Evolutionary conservation across 2,888 invertebrate species (phyloP).

Genomic region (Drosophila mulleri): DNA sequence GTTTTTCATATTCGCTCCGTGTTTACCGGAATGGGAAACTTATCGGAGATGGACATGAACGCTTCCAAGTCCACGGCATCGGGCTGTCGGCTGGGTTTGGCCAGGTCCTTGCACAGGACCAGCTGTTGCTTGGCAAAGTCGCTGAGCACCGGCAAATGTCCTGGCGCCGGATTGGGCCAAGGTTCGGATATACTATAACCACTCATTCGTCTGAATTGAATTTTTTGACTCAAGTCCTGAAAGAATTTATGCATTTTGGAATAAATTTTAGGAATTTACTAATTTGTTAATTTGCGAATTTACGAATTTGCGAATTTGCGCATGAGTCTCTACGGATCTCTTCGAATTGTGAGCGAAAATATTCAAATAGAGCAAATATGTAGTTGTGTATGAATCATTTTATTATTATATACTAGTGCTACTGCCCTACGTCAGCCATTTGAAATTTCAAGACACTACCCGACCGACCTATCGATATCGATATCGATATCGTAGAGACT

Average conservation of each 20-base stretch:
- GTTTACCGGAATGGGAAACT: constrained; percentile 72
- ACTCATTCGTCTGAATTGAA: neutral
- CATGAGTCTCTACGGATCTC: too few relatives aligned
- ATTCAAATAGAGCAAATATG: too few relatives aligned
- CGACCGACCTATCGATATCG: too few relatives aligned
- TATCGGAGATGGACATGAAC: constrained; percentile 65
- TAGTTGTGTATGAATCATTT: too few relatives aligned
- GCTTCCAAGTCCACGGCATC: constrained; percentile 57
- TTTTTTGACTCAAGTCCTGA: neutral
- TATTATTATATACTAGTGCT: too few relatives aligned
- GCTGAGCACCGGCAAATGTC: neutral
- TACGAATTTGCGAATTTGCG: too few relatives aligned
- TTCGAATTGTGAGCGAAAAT: too few relatives aligned
- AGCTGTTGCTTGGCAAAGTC: constrained; percentile 67
- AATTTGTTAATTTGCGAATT: too few relatives aligned
- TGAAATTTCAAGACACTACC: too few relatives aligned
- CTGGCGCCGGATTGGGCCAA: neutral
- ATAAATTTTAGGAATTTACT: neutral
- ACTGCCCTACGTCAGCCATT: too few relatives aligned
- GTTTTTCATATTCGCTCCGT: neutral
- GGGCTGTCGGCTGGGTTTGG: constrained; percentile 54
- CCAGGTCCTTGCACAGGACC: constrained; percentile 50
- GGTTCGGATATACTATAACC: neutral
- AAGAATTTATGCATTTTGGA: neutral
- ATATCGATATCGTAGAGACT: too few relatives aligned